These are phyloP conservation scores for Acrocephalus kingi DNA, from an alignment of 2,113 vertebrate genomes.

Conservation along the genomic window DNA sequence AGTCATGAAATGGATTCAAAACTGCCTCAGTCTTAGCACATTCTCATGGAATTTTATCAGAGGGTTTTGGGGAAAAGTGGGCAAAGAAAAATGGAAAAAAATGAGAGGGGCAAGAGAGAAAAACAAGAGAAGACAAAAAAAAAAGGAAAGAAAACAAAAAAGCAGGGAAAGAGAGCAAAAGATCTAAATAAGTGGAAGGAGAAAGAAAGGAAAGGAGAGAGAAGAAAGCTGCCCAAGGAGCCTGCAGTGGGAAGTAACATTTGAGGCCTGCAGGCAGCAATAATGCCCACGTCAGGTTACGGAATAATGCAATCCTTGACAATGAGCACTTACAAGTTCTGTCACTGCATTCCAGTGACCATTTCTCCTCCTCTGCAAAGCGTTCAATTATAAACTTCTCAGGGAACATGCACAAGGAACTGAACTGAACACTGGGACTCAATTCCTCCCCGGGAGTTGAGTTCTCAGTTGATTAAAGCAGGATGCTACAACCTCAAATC, in stretches of 20 bases:
- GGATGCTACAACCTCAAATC: not conserved
- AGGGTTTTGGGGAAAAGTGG: not conserved
- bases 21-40: not conserved
- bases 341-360: not conserved
- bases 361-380: conserved; percentile 17
- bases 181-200: not conserved
- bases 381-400: not conserved
- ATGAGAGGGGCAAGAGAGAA: rapidly evolving
- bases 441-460: not conserved
- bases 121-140: not conserved
- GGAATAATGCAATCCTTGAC: not conserved
- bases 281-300: not conserved
- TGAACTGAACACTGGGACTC: not conserved
- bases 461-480: not conserved
- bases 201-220: not conserved
- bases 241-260: not conserved
- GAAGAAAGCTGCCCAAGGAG: not conserved
- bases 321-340: not conserved
- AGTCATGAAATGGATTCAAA: not conserved
- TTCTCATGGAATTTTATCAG: not conserved
- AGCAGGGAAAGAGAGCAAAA: not conserved
- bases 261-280: conserved; percentile 13
- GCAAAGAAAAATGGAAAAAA: not conserved
- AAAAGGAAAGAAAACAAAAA: too few species aligned
- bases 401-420: not conserved